Evolutionary conservation across 2,888 invertebrate genomes (phyloP).

Genomic region (Cenopis cana): DNA sequence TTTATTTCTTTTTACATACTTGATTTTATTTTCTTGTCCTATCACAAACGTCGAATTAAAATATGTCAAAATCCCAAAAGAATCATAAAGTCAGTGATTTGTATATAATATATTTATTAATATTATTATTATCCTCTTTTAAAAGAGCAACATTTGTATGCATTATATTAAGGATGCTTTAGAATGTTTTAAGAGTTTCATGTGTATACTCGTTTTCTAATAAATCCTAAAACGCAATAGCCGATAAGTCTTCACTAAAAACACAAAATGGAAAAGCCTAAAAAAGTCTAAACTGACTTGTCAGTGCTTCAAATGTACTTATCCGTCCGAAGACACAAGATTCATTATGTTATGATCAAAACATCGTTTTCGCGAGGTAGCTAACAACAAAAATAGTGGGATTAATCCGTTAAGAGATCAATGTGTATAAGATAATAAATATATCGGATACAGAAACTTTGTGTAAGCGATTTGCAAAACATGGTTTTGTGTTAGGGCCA

Average conservation of each 20-base stretch:
- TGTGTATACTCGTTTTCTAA: neutral
- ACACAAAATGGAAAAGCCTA: neutral
- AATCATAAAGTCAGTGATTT: too few relatives aligned
- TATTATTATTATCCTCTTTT: too few relatives aligned
- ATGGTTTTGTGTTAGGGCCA: conserved; percentile 46
- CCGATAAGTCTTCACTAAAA: neutral
- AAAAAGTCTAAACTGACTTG: neutral
- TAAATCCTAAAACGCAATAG: neutral
- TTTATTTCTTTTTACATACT: neutral
- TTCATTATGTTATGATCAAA: neutral
- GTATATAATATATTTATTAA: too few relatives aligned
- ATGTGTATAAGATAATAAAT: conserved; percentile 17
- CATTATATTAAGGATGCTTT: too few relatives aligned
- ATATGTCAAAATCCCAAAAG: too few relatives aligned
- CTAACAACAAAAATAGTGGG: neutral
- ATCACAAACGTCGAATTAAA: too few relatives aligned
- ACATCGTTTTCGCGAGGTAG: neutral
- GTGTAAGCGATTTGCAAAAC: neutral
- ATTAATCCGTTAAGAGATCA: conserved; percentile 28
- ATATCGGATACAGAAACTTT: too few relatives aligned
- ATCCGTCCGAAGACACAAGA: neutral
- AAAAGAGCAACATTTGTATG: too few relatives aligned
- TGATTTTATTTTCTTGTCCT: too few relatives aligned
- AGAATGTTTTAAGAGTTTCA: too few relatives aligned
- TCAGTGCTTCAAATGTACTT: neutral